Base-by-base conservation (phyloP, 2,888 invertebrate species). In the Chaitophorus viminalis region DNA sequence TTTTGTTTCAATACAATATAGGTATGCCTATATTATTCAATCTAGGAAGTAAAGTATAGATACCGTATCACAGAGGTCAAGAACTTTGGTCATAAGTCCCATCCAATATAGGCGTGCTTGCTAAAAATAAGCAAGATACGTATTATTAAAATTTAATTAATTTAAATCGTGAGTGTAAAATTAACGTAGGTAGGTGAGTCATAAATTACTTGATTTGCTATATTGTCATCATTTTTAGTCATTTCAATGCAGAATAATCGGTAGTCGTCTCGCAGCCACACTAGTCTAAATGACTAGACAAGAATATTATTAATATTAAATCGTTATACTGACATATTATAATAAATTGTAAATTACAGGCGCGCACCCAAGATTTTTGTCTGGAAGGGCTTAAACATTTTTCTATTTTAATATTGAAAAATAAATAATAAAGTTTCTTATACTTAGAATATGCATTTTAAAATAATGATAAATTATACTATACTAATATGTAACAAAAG, bases 21-120 rank as follows among this genome's bases (percentile, higher is more conserved):
- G n/a, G n/a, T n/a, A n/a, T n/a, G n/a, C n/a, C n/a, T n/a, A n/a
- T n/a, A 82, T 18, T 72, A n/a, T 11, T 33, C 0, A n/a, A 65
- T 60, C 79, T 78, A 85, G 65, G n/a, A 54, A 72, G 91, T 70
- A 33, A 68, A 77, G 33, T 29, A n/a, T 81, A 79, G 70, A 82
- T 87, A 89, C 89, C 33, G 89, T 89, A 70, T 89, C 89, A 14
- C 89, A 52, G 1, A 89, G 87, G 83, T 89, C 89, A 21, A 89
- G 54, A 14, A 84, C n/a, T 87, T 84, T 89, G 6, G 76, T 83
- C 70, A 85, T 29, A 33, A 88, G 72, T 8, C 31, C 84, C 39
- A 89, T 8, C 88, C 88, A 89, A 75, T 87, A 84, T 4, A 52
- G 39, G 68, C 46, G n/a, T 25, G 84, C 76, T 84, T 84, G 87